A percentile compares a stretch with the other conserved stretches of the same genome.
Evolutionary conservation across 2,888 invertebrate species (phyloP).

Genomic region (Ryuthela nishihirai): DNA sequence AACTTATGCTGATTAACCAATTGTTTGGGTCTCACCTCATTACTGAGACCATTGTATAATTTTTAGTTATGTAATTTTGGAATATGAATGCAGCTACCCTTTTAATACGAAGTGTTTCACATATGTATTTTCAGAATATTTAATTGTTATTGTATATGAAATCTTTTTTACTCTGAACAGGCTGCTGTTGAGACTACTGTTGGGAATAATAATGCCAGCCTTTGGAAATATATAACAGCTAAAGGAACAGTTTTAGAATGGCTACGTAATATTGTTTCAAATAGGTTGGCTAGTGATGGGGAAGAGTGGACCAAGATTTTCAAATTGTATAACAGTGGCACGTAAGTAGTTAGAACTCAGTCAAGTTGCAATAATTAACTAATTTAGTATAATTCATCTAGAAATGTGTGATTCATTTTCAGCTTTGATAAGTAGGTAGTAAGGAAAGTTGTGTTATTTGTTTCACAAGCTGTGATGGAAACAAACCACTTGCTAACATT

Average conservation of each 20-base stretch:
- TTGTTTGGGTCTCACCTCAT: too few species aligned
- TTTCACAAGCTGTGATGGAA: too few species aligned
- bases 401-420: not conserved
- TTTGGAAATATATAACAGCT: constrained; percentile 67
- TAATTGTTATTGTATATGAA: not conserved
- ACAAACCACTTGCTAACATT: too few species aligned
- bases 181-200: constrained; percentile 73
- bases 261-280: constrained; percentile 75
- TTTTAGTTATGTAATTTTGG: too few species aligned
- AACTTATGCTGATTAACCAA: too few species aligned
- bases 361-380: not conserved
- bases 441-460: too few species aligned
- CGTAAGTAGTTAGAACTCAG: constrained; percentile 50
- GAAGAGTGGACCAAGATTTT: constrained; percentile 69
- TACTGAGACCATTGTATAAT: too few species aligned
- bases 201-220: constrained; percentile 65
- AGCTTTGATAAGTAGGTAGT: too few species aligned
- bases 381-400: not conserved
- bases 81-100: too few species aligned
- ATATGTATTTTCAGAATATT: too few species aligned
- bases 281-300: constrained; percentile 69
- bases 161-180: constrained; percentile 40
- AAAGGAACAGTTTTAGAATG: constrained; percentile 65
- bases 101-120: too few species aligned
- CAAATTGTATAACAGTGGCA: constrained; percentile 68